Evolutionary conservation across 2,113 vertebrate genomes (phyloP), one percentile per base, ranked within the genome.

Genomic region (Stigmatopora nigra): DNA sequence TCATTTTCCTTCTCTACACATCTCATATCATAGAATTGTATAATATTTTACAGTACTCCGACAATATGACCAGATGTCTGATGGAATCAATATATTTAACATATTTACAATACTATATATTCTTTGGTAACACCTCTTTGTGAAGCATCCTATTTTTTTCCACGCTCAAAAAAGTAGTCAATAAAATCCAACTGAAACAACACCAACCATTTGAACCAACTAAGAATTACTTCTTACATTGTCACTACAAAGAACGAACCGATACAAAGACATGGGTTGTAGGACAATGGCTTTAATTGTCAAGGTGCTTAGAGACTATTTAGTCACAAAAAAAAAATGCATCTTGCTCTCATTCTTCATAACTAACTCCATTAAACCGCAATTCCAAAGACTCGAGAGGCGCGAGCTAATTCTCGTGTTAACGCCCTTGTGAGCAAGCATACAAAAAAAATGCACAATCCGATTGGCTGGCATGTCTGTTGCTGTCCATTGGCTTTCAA

Each of bases 391-490:
- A 78, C 87, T 89, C 82, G 9, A 69, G 83, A 89, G 89, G 87
- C 88, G 80, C 80, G 82, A 88, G 86, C 81, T 89, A 84, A 90
- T 86, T 87, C 85, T 76, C 79, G 77, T 85, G 84, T 87, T 89
- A 81, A 85, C 85, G 84, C 84, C 86, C 85, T 70, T 85, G 86
- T 22, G 51, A 90, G 88, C 87, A 82, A 81, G 87, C 83, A 83
- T 78, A 85, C 82, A 86, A 84, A 87, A 75, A 81, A 77, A 13
- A 45, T n/a, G 77, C 80, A 88, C 85, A 74, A 78, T 72, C 70
- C 80, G 77, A 77, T 77, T 79, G 84, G 86, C 82, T 88, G 86
- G 73, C 78, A 81, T 75, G 78, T 86, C 84, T 84, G 82, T 72
- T 77, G 69, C 71, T 83, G 86, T 86, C 78, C 81, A 22, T 75